Percentiles rank a stretch among this genome's conserved stretches.
These are phyloP conservation scores for Mythimna lalbum DNA, from an alignment of 2,888 invertebrate species.

Conservation along the genomic window DNA sequence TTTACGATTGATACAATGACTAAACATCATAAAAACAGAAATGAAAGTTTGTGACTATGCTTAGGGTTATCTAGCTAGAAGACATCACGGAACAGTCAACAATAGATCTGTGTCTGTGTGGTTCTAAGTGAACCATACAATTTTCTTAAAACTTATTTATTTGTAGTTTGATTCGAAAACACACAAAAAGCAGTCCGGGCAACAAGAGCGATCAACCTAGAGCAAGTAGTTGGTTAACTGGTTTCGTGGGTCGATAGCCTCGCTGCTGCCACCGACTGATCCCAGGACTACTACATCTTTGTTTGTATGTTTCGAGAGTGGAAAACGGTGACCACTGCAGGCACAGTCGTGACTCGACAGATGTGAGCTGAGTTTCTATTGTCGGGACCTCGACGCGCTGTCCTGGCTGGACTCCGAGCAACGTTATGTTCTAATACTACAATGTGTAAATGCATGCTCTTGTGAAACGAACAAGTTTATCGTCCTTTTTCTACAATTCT, in stretches of 20 bases:
- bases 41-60: slow-evolving; percentile 17
- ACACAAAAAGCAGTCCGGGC: slow-evolving; percentile 55
- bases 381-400: neutral
- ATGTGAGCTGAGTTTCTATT: slow-evolving; percentile 8
- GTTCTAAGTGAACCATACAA: too few species aligned
- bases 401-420: neutral
- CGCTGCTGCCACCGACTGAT: slow-evolving; percentile 37
- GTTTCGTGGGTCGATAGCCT: slow-evolving; percentile 74
- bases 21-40: slow-evolving; percentile 8
- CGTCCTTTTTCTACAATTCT: neutral
- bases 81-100: neutral
- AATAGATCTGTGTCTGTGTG: too few species aligned
- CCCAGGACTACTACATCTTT: slow-evolving; percentile 21
- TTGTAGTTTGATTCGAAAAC: slow-evolving; percentile 32
- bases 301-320: slow-evolving; percentile 3
- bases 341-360: slow-evolving; percentile 7
- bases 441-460: neutral
- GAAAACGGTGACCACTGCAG: slow-evolving; percentile 4
- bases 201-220: slow-evolving; percentile 58
- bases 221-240: slow-evolving; percentile 67
- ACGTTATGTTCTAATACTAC: slow-evolving; percentile 21
- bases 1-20: slow-evolving; percentile 14
- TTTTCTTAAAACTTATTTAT: neutral
- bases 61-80: neutral
- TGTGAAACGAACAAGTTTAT: neutral